Base-by-base conservation (phyloP, 1,140 invertebrate species). In the Heliconius melpomene region DNA sequence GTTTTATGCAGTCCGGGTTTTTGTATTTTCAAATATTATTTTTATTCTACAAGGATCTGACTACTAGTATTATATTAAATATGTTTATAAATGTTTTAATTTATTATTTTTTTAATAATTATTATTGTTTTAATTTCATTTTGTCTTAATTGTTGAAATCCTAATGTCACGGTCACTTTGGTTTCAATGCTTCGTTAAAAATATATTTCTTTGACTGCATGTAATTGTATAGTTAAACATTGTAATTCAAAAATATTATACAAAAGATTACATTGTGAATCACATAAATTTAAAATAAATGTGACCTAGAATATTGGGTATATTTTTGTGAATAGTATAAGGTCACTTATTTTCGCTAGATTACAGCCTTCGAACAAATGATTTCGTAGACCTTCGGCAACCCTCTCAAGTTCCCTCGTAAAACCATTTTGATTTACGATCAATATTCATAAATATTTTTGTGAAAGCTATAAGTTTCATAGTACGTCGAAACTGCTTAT, bases 391-490 rank as follows among this genome's bases (percentile, higher is more conserved):
- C 79, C 83, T 83, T 84, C 83, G 38, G 29, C 36, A 72, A 78
- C 50, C 74, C 66, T 81, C 74, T 57, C 50, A 66, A 66, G 52
- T 79, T 84, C 60, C 60, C 57, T 81, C 82, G 77, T 84, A 79
- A 83, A 82, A 46, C 74, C 60, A 78, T 77, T 82, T 78, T 82
- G 75, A 82, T 84, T 78, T 77, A 83, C 71, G 82, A 72, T 38
- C 76, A 46, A 66, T 66, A 66, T 29, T 36, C 71, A 72, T 72
- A 72, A 72, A 72, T 72, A 66, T 66, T 66, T 66, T 26, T 26
- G 60, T 23, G n/a, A 29, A 16, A 66, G 60, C n/a, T 72, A 20
- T 52, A 52, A 52, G 50, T 18, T 16, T 20, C 11, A 72, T 72
- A 32, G 32, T 32, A 71, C 2, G 23, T 72, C 11, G 23, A 18